Base-by-base conservation (phyloP, 2,797 vertebrate genomes). In the Catostomus latipinnis region DNA sequence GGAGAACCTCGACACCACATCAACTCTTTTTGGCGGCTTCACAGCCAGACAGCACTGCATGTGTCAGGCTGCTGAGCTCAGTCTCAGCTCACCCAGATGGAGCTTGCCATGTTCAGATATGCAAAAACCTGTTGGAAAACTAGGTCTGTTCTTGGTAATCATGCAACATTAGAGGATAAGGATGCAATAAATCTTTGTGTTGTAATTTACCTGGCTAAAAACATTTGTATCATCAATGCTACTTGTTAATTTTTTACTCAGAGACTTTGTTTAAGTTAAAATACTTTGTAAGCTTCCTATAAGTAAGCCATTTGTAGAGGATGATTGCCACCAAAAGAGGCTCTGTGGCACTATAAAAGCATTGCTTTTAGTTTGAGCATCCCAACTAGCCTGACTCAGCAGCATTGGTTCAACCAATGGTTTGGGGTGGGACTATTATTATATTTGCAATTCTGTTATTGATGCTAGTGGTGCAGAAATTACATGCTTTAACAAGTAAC, bases 1-100 rank as follows among this genome's bases (percentile, higher is more conserved):
- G 71, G 85, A 88, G 88, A 77, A 80, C 86, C 80, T 88, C 71
- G 88, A 89, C 91, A 89, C 85, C 71, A 89, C 92, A 91, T 92
- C 87, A 91, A 91, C 90, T 92, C 86, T 87, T 90, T 88, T 88
- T 86, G 88, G 88, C 87, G 89, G 89, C 92, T 90, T 90, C 71
- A 81, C 88, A 89, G 91, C 87, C 88, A 90, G 87, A 85, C 88
- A 87, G 84, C 61, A 86, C 84, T 88, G 89, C 87, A 87, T 86
- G 88, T 92, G 79, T 90, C 88, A 90, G 83, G 86, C 84, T 86
- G 63, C 87, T 78, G 57, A 80, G 76, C 82, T 76, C 76, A 75
- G 63, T 60, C 52, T 78, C 45, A 75, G 66, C 72, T 78, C 53
- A 79, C 53, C 71, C 66, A 56, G 45, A 75, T 22, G 67, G 54